These are phyloP conservation scores for Cyaniris semiargus DNA, from an alignment of 2,888 invertebrate genomes.

Conservation along the genomic window DNA sequence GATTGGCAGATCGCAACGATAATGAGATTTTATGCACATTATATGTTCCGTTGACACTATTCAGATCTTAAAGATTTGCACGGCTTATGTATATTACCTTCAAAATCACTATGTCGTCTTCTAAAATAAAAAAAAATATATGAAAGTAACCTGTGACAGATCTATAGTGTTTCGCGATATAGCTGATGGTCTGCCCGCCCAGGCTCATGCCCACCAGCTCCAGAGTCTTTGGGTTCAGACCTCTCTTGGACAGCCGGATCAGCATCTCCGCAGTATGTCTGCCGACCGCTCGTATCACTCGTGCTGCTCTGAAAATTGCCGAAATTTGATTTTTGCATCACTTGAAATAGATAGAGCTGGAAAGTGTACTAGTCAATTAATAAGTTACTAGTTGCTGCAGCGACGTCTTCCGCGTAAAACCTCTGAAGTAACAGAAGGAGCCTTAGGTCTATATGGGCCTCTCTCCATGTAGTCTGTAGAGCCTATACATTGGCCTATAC, in stretches of 20 bases:
- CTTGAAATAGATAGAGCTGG: background rate
- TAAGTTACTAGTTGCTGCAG: too few relatives aligned
- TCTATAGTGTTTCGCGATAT: slow-evolving; percentile 58
- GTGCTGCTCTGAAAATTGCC: slow-evolving; percentile 55
- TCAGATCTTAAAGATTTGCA: too few relatives aligned
- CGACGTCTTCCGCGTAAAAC: too few relatives aligned
- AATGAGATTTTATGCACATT: too few relatives aligned
- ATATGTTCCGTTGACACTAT: too few relatives aligned
- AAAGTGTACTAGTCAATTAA: background rate
- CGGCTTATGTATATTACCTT: too few relatives aligned
- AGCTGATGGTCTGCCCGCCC: slow-evolving; percentile 62
- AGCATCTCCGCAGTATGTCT: slow-evolving; percentile 61
- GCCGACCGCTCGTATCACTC: slow-evolving; percentile 55
- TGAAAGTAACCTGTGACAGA: background rate
- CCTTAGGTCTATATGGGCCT: too few relatives aligned
- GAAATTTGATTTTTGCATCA: background rate
- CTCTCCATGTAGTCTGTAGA: too few relatives aligned
- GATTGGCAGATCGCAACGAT: too few relatives aligned
- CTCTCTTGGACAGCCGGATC: slow-evolving; percentile 50
- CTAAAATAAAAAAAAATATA: background rate
- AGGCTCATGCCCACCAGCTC: slow-evolving; percentile 62
- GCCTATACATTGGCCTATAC: too few relatives aligned
- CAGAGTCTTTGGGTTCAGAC: slow-evolving; percentile 57
- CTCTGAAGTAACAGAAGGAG: too few relatives aligned
- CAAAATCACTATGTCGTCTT: too few relatives aligned